Evolutionary conservation across 2,888 invertebrate species (phyloP), one percentile per base, ranked within the genome.

Genomic region (Aethes cnicana): DNA sequence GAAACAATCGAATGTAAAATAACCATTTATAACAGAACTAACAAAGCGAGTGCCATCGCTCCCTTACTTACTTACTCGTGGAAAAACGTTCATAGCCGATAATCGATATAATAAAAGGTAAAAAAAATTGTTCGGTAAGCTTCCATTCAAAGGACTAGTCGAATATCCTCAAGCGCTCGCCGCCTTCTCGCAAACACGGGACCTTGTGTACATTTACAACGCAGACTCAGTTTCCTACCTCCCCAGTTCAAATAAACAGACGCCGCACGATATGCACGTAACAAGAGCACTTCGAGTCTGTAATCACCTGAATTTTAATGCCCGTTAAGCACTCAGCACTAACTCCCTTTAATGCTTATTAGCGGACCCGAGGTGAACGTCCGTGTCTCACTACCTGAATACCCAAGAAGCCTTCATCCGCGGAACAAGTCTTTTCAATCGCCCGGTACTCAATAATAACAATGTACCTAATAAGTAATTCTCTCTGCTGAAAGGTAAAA

Each of bases 271-370:
- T 50, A 44, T 37, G 23, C 43, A 37, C 26, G 28, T 49, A 28
- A 49, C 35, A 35, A 16, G 30, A 23, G 50, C 20, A 28, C 36
- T 42, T 17, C 20, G 17, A 36, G 30, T 50, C 36, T 44, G 16
- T 30, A 44, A 17, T 17, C 18, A 30, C n/a, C 37, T 37, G 50
- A 50, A 50, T 50, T 50, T 50, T 44, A 50, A 50, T 50, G 50
- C 30, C 12, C 36, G 36, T 37, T 50, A 44, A 50, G 50, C 14
- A 36, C 28, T 14, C 17, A 50, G 23, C 28, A 43, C 8, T 23
- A 43, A 30, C 6, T 36, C 36, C 28, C 33, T 11, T 18, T 20
- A 14, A 28, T 3, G 49, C 28, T 36, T 48, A 43, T 28, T 37
- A 46, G 30, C 32, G 26, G 39, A 52, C 9, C 46, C 16, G 5